phyloP scores from a whole-genome alignment of 2,797 vertebrate genomes.

The Bradypus variegatus region DNA sequence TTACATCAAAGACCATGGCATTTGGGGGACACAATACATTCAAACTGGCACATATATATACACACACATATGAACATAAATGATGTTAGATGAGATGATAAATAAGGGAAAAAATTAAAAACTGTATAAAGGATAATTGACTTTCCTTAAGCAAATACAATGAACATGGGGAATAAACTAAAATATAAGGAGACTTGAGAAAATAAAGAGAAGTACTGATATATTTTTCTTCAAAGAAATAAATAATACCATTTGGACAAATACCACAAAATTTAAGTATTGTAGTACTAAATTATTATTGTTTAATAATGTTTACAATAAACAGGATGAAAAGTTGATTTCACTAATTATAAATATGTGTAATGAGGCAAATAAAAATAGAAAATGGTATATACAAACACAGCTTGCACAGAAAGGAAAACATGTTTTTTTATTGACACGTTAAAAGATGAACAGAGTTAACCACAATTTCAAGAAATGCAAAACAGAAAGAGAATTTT shows the following conservation, averaged over 20 bases:
- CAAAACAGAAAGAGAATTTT: not conserved
- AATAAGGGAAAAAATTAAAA: not conserved
- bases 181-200: not conserved
- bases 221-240: not conserved
- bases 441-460: not conserved
- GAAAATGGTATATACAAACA: not conserved
- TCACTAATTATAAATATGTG: not conserved
- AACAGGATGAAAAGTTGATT: not conserved
- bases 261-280: not conserved
- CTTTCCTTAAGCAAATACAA: not conserved
- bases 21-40: too few species aligned
- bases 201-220: not conserved
- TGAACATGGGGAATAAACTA: not conserved
- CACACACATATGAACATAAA: not conserved
- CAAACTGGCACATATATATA: too few species aligned
- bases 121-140: not conserved
- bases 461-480: not conserved
- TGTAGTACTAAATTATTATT: not conserved
- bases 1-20: too few species aligned
- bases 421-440: not conserved
- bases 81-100: not conserved
- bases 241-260: not conserved
- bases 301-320: not conserved
- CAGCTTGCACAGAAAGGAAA: not conserved
- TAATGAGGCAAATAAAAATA: not conserved